phyloP scores from a whole-genome alignment of 2,888 invertebrate species.

The Lepidochitona cinerea region DNA sequence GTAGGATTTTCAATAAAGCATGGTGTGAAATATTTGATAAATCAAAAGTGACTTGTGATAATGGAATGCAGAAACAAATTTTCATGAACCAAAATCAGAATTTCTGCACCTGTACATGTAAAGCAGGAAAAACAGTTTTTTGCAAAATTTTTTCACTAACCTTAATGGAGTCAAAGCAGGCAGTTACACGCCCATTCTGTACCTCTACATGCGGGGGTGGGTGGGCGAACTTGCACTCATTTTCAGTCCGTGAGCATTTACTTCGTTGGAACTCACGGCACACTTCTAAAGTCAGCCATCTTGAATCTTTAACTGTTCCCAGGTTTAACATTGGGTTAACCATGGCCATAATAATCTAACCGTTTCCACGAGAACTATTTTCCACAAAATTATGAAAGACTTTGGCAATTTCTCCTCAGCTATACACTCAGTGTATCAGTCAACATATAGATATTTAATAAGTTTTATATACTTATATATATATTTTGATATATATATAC shows the following conservation, averaged over 20 bases:
- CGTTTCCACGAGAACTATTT: background rate
- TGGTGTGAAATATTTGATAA: no score
- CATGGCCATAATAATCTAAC: slow-evolving; percentile 54
- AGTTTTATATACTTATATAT: no score
- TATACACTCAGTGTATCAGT: slow-evolving; percentile 3
- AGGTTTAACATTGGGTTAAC: slow-evolving; percentile 51
- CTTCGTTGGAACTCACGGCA: slow-evolving; percentile 98
- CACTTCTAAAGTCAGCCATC: slow-evolving; percentile 99
- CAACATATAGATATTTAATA: no score
- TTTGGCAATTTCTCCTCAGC: background rate
- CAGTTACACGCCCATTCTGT: slow-evolving; percentile 99
- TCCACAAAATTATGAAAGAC: slow-evolving; percentile 7
- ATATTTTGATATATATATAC: no score
- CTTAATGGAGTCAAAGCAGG: slow-evolving; percentile 99
- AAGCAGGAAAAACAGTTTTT: no score
- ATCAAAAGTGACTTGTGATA: no score
- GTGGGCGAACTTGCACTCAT: slow-evolving; percentile 99
- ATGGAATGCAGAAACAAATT: no score
- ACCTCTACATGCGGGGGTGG: slow-evolving; percentile 99
- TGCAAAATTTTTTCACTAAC: no score
- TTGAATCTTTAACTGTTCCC: slow-evolving; percentile 86
- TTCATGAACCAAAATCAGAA: no score
- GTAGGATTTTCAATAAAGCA: no score
- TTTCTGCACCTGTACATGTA: no score
- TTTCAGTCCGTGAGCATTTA: slow-evolving; percentile 98